These are phyloP conservation scores for Podarcis cretensis DNA, from an alignment of 2,113 vertebrate species.

Conservation along the genomic window DNA sequence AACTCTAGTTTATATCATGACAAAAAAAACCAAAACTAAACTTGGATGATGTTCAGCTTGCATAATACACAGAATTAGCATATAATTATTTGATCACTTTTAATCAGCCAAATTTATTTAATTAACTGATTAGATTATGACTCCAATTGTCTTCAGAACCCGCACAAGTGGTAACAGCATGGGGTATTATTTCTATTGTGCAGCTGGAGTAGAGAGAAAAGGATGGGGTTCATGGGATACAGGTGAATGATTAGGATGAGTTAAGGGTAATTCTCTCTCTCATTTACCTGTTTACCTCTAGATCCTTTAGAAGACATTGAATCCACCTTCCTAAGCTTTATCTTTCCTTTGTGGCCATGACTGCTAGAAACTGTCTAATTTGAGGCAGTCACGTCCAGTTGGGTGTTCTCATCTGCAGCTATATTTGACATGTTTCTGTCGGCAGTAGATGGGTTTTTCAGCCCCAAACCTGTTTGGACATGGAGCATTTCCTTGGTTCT, in stretches of 20 bases:
- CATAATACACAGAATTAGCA: neutral
- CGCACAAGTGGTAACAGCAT: neutral
- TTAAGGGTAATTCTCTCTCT: neutral
- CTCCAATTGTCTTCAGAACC: neutral
- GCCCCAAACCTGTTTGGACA: neutral
- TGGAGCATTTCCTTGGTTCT: neutral
- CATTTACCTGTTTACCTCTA: neutral
- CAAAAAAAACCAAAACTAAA: neutral
- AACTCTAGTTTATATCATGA: neutral
- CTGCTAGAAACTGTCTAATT: neutral
- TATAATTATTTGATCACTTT: neutral
- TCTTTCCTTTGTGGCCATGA: neutral
- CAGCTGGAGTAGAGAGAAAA: neutral
- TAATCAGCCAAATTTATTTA: neutral
- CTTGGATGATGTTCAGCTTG: neutral
- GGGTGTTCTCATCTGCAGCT: neutral
- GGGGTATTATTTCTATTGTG: neutral
- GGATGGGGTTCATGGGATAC: neutral
- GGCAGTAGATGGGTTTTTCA: neutral
- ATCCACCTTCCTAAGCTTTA: neutral
- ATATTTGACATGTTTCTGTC: neutral
- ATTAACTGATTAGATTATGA: neutral
- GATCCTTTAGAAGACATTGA: too few relatives aligned
- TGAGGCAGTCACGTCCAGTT: neutral
- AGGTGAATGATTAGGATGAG: neutral